Base-by-base conservation (phyloP, 2,113 vertebrate genomes). In the Orientallactaga bullata region DNA sequence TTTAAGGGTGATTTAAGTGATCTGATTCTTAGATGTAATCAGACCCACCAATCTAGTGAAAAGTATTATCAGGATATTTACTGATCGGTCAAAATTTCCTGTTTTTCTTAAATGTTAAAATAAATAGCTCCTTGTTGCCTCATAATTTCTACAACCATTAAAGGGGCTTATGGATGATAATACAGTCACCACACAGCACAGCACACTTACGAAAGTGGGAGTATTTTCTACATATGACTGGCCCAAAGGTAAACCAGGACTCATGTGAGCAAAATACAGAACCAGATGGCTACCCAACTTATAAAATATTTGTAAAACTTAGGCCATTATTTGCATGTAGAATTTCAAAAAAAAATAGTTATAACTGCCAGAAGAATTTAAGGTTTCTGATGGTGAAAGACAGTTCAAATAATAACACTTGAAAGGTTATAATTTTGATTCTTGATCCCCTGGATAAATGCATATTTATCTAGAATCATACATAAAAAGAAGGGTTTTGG, bases 391-490 rank as follows among this genome's bases (percentile, higher is more conserved):
- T 71, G 39, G 76, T 30, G 51, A 55, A 85, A 91, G 47, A 93
- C 18, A 96, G 55, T 84, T 92, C 63, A 78, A 73, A 80, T 74
- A 94, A 90, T 47, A 92, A 60, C 39, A 77, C 63, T 93, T 94
- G 39, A 92, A 86, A 92, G 26, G 83, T 92, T 90, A 95, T 83
- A 4, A 73, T 82, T 83, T 85, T 80, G 61, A 93, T 89, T 89
- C 79, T 93, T 87, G 92, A 87, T 84, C n/a, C 65, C 93, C 28
- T 91, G 58, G 72, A 80, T 96, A 95, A 96, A 96, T 87, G 79
- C 68, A 47, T 89, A 90, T 93, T 95, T 96, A 96, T 77, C 95
- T 96, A 92, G 84, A 84, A 94, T 95, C 90, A 90, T 51, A 13
- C 90, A 63, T 85, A 93, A 94, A 90, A 85, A 95, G 89, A 90